Evolutionary conservation across 2,113 vertebrate genomes (phyloP).

Genomic region (Glareola pratincola): DNA sequence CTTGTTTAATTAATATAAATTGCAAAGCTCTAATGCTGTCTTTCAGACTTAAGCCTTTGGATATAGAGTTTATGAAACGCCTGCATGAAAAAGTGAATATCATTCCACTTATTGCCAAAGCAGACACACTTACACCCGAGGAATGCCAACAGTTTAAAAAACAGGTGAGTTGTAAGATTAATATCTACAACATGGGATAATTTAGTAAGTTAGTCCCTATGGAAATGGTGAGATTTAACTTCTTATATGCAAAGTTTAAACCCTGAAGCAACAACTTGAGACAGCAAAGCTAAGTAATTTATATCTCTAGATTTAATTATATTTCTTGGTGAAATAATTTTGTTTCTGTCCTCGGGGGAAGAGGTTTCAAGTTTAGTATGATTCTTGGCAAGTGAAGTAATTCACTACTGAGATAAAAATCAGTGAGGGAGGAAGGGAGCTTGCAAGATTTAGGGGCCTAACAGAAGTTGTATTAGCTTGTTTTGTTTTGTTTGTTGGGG

Average conservation of each 20-base stretch:
- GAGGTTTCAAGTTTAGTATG: background rate
- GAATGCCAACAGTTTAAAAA: slow-evolving; percentile 99
- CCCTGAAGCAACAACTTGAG: slow-evolving; percentile 26
- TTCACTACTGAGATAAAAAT: slow-evolving; percentile 48
- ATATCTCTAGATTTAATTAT: slow-evolving; percentile 46
- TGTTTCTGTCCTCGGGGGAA: slow-evolving; percentile 25
- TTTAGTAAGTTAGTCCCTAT: background rate
- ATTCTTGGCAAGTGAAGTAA: slow-evolving; percentile 38
- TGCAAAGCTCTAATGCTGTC: background rate
- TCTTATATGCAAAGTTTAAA: background rate
- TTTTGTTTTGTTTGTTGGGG: too few relatives aligned
- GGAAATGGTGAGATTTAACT: background rate
- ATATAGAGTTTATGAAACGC: slow-evolving; percentile 99
- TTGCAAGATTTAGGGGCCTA: background rate
- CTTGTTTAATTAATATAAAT: background rate
- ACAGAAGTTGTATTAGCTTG: background rate
- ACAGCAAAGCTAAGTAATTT: slow-evolving; percentile 37
- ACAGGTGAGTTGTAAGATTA: slow-evolving; percentile 81
- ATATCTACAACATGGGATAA: background rate
- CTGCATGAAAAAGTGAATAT: slow-evolving; percentile 99
- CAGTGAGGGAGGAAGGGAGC: background rate
- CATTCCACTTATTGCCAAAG: slow-evolving; percentile 99
- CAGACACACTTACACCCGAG: slow-evolving; percentile 97
- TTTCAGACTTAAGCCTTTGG: slow-evolving; percentile 94
- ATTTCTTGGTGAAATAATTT: slow-evolving; percentile 43